A percentile compares a stretch with the other conserved stretches of the same genome.
Evolutionary conservation across 1,140 invertebrate genomes (phyloP).

Genomic region (Calosoma granatense): DNA sequence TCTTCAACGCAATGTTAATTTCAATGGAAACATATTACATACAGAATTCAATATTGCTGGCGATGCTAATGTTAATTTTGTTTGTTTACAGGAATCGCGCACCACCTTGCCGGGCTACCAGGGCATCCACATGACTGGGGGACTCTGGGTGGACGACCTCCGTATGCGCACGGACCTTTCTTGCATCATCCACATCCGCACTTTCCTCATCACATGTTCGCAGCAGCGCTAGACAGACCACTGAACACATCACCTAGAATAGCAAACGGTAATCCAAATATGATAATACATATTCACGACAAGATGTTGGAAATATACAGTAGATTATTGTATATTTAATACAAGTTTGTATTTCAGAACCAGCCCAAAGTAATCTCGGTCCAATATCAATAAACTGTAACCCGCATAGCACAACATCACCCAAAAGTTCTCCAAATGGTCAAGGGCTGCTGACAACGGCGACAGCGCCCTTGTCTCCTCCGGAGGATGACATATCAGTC

Average conservation of each 20-base stretch:
- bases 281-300: no score
- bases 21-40: neutral
- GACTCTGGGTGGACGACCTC: conserved; percentile 42
- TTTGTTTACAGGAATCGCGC: conserved; percentile 47
- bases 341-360: conserved; percentile 23
- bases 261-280: conserved; percentile 29
- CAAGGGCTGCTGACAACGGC: conserved; percentile 36
- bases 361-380: conserved; percentile 22
- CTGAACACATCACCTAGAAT: conserved; percentile 31
- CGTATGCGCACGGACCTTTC: conserved; percentile 39
- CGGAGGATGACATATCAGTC: conserved; percentile 57
- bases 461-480: conserved; percentile 32
- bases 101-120: conserved; percentile 50
- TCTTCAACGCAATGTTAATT: neutral
- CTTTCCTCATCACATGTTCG: conserved; percentile 47
- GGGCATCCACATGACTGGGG: conserved; percentile 48
- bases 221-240: conserved; percentile 35
- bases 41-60: neutral
- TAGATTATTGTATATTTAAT: neutral
- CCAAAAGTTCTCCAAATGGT: conserved; percentile 38
- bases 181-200: conserved; percentile 44
- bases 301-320: neutral
- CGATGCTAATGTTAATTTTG: conserved; percentile 5
- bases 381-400: conserved; percentile 33
- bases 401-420: conserved; percentile 52